These are phyloP conservation scores for Anoura caudifer DNA, from an alignment of 2,113 vertebrate genomes.

Conservation along the genomic window DNA sequence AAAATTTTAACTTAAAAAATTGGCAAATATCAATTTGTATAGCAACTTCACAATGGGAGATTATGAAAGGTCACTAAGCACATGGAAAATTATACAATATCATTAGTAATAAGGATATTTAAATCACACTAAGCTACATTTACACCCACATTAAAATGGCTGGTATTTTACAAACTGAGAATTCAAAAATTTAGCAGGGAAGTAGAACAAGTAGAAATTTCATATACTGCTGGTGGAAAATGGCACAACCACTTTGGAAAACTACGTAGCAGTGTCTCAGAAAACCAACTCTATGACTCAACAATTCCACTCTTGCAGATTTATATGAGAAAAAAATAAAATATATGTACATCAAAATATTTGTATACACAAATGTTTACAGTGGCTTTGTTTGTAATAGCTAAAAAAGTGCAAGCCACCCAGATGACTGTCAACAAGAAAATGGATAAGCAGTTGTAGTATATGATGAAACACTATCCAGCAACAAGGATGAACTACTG, in stretches of 20 bases:
- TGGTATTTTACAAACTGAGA: neutral
- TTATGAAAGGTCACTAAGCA: neutral
- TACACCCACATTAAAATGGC: neutral
- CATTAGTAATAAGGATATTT: neutral
- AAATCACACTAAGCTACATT: neutral
- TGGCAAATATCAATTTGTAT: neutral
- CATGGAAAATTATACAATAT: neutral
- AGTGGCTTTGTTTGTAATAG: neutral
- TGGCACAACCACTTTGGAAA: neutral
- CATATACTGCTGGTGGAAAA: neutral
- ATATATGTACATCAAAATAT: neutral
- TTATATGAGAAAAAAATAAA: neutral
- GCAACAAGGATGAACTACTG: neutral
- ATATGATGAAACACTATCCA: neutral
- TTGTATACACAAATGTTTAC: neutral
- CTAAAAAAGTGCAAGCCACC: neutral
- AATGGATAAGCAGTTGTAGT: neutral
- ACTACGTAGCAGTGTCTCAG: neutral
- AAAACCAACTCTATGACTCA: neutral
- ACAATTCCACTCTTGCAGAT: neutral
- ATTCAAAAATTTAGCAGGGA: neutral
- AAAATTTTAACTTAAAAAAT: neutral
- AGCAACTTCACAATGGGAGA: neutral
- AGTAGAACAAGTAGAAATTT: neutral
- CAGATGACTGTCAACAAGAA: neutral